A percentile compares a stretch with the other conserved stretches of the same genome.
phyloP scores from a whole-genome alignment of 53 echinoderm and acorn worm genomes.

The Henricia sp. region DNA sequence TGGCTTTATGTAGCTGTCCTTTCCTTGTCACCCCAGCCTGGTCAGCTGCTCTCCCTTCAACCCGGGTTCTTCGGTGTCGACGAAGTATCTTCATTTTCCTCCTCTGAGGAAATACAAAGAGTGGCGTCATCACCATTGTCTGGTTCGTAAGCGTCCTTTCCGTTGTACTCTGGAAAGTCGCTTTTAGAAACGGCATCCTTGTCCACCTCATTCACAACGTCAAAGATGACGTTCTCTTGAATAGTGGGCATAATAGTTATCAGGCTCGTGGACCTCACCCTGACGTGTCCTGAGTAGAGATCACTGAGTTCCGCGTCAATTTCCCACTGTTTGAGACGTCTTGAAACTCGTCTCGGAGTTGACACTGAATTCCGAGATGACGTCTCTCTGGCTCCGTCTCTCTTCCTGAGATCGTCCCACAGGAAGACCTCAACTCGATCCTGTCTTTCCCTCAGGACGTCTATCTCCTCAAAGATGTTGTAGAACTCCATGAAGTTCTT shows the following conservation, averaged over 20 bases:
- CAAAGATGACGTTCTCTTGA: constrained; percentile 12
- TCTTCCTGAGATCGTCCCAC: constrained; percentile 26
- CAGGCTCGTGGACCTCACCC: constrained; percentile 2
- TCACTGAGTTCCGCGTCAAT: constrained; percentile 29
- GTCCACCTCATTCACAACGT: background rate
- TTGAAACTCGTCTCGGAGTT: constrained; percentile 4
- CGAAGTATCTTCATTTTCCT: too few relatives aligned
- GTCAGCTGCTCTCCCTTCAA: too few relatives aligned
- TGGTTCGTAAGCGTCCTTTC: too few relatives aligned
- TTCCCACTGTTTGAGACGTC: constrained; percentile 39
- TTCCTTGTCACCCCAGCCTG: too few relatives aligned
- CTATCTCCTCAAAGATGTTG: constrained; percentile 41
- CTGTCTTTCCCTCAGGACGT: constrained; percentile 40
- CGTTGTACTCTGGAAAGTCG: constrained; percentile 35
- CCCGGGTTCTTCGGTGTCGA: too few relatives aligned
- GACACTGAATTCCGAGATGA: background rate
- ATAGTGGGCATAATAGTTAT: constrained; percentile 31
- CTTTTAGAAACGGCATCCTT: background rate
- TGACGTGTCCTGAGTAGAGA: background rate
- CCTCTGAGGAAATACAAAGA: too few relatives aligned
- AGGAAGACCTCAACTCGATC: constrained; percentile 42
- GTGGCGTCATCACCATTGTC: too few relatives aligned
- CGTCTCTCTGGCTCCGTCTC: background rate
- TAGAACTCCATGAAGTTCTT: constrained; percentile 54
- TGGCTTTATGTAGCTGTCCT: too few relatives aligned